Evolutionary conservation across 2,888 invertebrate genomes (phyloP).

Genomic region (Syrphus vitripennis): DNA sequence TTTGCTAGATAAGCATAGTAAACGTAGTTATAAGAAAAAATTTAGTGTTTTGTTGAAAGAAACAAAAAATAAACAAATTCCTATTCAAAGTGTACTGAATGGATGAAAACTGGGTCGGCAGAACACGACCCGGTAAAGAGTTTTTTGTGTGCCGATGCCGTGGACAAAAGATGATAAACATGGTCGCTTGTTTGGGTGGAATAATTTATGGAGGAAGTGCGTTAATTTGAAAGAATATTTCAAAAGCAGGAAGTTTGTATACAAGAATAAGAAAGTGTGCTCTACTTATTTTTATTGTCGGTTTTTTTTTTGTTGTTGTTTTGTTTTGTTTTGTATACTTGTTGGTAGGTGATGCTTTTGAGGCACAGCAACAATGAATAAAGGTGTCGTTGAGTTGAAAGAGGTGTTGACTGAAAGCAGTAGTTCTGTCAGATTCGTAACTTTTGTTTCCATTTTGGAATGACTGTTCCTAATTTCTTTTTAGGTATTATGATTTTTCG

Average conservation of each 20-base stretch:
- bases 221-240: conserved; percentile 33
- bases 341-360: background rate
- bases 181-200: conserved; percentile 23
- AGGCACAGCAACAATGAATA: background rate
- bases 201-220: conserved; percentile 55
- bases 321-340: too few relatives aligned
- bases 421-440: background rate
- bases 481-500: background rate
- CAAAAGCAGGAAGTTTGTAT: conserved; percentile 4
- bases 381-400: background rate
- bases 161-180: conserved; percentile 50
- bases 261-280: background rate
- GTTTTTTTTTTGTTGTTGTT: too few relatives aligned
- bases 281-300: background rate
- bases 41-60: background rate
- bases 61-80: background rate
- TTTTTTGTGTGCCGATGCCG: background rate
- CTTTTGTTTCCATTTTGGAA: background rate
- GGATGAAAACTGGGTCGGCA: conserved; percentile 54
- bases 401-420: conserved; percentile 1
- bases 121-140: conserved; percentile 7
- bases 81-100: conserved; percentile 17
- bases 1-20: conserved; percentile 23
- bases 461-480: background rate
- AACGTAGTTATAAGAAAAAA: background rate